phyloP scores from a whole-genome alignment of 2,888 invertebrate genomes.

The Cosmopolites sordidus region DNA sequence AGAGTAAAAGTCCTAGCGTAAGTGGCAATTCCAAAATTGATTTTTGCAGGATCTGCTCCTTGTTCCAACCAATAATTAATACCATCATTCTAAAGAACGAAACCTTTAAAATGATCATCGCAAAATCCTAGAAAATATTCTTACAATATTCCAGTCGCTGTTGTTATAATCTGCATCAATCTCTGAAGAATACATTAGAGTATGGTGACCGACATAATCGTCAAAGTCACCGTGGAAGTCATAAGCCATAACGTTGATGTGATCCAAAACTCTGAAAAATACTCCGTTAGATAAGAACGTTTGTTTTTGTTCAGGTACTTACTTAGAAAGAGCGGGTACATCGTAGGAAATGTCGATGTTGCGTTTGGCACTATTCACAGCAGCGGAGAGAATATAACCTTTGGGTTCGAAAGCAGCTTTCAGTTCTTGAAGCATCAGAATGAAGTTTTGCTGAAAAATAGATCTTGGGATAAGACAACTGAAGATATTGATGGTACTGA shows the following conservation, averaged over 20 bases:
- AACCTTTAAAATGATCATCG: constrained; percentile 36
- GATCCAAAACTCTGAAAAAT: constrained; percentile 31
- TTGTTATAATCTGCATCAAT: constrained; percentile 40
- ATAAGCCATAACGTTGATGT: constrained; percentile 47
- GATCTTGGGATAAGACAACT: too few relatives aligned
- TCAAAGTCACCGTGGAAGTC: constrained; percentile 70
- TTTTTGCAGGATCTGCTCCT: constrained; percentile 59
- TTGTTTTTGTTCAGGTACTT: constrained; percentile 15
- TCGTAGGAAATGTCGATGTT: constrained; percentile 36
- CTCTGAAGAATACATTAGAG: constrained; percentile 56
- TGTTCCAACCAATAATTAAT: constrained; percentile 53
- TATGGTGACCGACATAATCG: constrained; percentile 58
- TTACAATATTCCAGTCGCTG: constrained; percentile 27
- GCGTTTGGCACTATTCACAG: constrained; percentile 35
- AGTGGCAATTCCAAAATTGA: constrained; percentile 65
- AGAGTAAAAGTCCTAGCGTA: constrained; percentile 69
- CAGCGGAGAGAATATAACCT: constrained; percentile 36
- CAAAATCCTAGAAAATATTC: neutral
- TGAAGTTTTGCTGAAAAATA: constrained; percentile 36
- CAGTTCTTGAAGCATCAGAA: constrained; percentile 34
- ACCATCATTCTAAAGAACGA: constrained; percentile 47
- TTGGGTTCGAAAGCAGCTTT: constrained; percentile 30
- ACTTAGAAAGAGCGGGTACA: constrained; percentile 34
- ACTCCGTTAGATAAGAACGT: neutral
- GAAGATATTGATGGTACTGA: too few relatives aligned